These are phyloP conservation scores for Spialia ferax DNA, from an alignment of 2,888 invertebrate species.

Conservation along the genomic window DNA sequence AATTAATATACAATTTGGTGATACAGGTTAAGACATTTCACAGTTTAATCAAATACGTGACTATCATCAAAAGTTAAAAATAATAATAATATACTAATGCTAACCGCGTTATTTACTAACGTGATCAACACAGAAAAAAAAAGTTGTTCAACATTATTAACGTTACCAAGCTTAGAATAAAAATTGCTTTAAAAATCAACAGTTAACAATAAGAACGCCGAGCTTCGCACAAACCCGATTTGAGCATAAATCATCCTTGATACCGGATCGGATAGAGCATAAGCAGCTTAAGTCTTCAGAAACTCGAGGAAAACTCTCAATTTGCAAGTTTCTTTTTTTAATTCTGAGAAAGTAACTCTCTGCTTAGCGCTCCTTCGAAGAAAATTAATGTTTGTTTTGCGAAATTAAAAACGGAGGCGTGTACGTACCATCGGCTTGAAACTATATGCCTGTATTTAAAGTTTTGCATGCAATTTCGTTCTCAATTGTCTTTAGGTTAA, in stretches of 20 bases:
- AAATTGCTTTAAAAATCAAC: background rate
- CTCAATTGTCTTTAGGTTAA: background rate
- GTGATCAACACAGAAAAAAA: no score
- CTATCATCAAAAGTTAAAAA: no score
- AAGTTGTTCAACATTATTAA: no score
- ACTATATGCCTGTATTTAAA: conserved; percentile 14
- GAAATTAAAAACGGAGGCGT: conserved; percentile 70
- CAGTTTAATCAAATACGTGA: no score
- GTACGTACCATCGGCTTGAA: conserved; percentile 47
- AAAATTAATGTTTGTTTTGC: conserved; percentile 78
- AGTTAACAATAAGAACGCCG: background rate
- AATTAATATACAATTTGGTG: no score
- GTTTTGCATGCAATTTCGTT: conserved; percentile 1
- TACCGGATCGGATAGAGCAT: conserved; percentile 13
- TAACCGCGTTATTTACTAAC: no score
- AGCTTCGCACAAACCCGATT: background rate
- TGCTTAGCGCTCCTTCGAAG: conserved; percentile 54
- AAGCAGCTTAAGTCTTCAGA: conserved; percentile 14
- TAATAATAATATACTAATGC: no score
- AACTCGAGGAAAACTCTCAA: conserved; percentile 31
- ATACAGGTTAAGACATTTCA: no score
- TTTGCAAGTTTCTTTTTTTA: conserved; percentile 37
- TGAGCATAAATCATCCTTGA: background rate
- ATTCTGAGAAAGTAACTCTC: conserved; percentile 35
- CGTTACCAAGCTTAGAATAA: no score